Conservation (phyloP, 2,797 vertebrate genomes). For the Hypotaenidia philippensis region DNA sequence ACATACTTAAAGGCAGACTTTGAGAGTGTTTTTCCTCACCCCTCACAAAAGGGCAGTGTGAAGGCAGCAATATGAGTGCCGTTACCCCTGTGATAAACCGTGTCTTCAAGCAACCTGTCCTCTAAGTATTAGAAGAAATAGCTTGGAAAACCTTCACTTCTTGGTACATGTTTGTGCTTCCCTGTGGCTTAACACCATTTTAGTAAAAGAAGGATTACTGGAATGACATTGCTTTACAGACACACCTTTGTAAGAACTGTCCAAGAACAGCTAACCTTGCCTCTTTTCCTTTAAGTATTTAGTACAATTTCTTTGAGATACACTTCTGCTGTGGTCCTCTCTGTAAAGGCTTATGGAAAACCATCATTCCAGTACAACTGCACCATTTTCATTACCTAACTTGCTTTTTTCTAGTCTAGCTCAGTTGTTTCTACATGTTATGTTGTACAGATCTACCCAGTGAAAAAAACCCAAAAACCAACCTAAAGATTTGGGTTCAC, state of each 20-base stretch:
- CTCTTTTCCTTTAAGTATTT: not conserved
- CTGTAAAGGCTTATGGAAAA: not conserved
- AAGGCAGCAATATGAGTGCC: not conserved
- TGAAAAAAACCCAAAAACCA: not conserved
- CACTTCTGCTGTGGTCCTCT: not conserved
- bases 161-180: not conserved
- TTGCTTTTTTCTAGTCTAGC: not conserved
- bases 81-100: not conserved
- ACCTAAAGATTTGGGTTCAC: not conserved
- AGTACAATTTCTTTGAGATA: not conserved
- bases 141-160: not conserved
- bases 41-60: not conserved
- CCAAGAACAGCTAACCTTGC: not conserved
- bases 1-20: not conserved
- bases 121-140: not conserved
- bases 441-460: not conserved
- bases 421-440: not conserved
- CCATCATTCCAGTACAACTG: not conserved
- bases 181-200: not conserved
- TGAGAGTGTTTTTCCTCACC: not conserved
- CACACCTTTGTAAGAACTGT: not conserved
- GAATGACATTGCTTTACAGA: not conserved
- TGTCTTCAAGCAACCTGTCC: not conserved
- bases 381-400: not conserved
- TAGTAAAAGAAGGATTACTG: not conserved